Base-by-base conservation (phyloP, 2,888 invertebrate genomes). In the Boloria euphrosyne region DNA sequence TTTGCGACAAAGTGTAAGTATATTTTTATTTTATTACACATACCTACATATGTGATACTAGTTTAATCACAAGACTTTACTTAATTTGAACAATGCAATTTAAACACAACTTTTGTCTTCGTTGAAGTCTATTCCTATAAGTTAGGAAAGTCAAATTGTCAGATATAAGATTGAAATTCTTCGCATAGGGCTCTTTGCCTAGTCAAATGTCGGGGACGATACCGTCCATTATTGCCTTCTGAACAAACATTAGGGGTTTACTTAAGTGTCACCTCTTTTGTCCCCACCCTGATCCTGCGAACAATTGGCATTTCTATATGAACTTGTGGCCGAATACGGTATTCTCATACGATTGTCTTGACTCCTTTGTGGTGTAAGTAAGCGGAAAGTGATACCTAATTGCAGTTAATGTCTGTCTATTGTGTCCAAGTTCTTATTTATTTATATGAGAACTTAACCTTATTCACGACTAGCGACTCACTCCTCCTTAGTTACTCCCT, bases 181-280 rank as follows among this genome's bases (percentile, higher is more conserved):
- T 69, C 65, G 61, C 51, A 66, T 63, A 61, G 54, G 49, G 62
- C 64, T 61, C 66, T 89, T 87, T 85, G 84, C 85, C 80, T 87
- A 89, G 87, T 87, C 89, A 86, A 89, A 89, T 89, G 87, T 80
- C 76, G 75, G 76, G 73, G 79, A 80, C 80, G 83, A 87, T 87
- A 85, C 78, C 76, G 80, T 76, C 86, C 85, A 84, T 89, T 90
- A 90, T 91, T 91, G 89, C 87, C 84, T 86, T 80, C 83, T 78
- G 83, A 78, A 79, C 89, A 90, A 91, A 90, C 88, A 90, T 84
- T 80, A 80, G 79, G 79, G 71, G 73, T 74, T 75, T 71, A 71
- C 73, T 83, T 84, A 82, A 83, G 80, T 75, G 76, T 74, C 74
- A 73, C 76, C 73, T 75, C 77, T 80, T 81, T 83, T 81, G 81